Conservation (phyloP, 2,797 vertebrate genomes). For the Sebastes dallii region DNA sequence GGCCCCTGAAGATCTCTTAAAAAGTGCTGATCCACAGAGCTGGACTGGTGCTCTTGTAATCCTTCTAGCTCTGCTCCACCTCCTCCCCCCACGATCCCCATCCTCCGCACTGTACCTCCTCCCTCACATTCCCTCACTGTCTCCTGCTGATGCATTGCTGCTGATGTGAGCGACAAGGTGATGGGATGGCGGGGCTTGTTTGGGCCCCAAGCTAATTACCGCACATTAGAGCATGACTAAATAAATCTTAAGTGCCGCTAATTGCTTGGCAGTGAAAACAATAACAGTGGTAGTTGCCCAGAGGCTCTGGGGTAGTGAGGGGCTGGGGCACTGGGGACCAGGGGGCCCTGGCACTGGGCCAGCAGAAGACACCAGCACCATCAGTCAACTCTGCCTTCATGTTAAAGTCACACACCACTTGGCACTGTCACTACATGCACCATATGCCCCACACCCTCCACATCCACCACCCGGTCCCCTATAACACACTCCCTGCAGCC, state of each 20-base stretch:
- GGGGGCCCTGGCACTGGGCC: constrained; percentile 80
- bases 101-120: constrained; percentile 52
- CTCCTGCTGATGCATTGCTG: constrained; percentile 70
- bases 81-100: constrained; percentile 33
- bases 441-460: constrained; percentile 68
- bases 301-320: constrained; percentile 77
- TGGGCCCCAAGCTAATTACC: constrained; percentile 86
- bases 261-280: constrained; percentile 91
- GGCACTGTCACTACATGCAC: constrained; percentile 68
- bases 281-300: constrained; percentile 88
- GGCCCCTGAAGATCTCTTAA: constrained; percentile 87
- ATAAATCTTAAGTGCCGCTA: constrained; percentile 92
- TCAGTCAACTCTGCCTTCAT: constrained; percentile 69
- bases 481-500: constrained; percentile 58
- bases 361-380: constrained; percentile 73
- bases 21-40: constrained; percentile 85
- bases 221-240: constrained; percentile 88
- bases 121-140: constrained; percentile 72
- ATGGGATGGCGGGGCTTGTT: constrained; percentile 75
- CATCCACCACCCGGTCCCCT: constrained; percentile 34
- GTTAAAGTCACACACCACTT: constrained; percentile 75
- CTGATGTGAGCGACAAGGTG: constrained; percentile 67
- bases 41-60: constrained; percentile 75
- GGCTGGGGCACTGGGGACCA: constrained; percentile 70
- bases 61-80: constrained; percentile 64